Evolutionary conservation across 2,113 vertebrate species (phyloP), one percentile per base, ranked within the genome.

Genomic region (Gambusia affinis): DNA sequence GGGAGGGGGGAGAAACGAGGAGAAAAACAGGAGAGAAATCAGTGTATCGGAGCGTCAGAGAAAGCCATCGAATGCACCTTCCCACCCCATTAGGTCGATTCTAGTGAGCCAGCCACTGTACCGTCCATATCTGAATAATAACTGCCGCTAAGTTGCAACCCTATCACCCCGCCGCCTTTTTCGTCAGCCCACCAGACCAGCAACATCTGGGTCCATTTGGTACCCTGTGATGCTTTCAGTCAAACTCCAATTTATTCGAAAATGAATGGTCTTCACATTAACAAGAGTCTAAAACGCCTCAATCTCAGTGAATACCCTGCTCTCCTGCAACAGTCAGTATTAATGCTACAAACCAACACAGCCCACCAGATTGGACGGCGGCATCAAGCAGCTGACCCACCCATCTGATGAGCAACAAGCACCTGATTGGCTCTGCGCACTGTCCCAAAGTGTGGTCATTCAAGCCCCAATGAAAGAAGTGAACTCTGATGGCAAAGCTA

Each of bases 41-140:
- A 93, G 91, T 71, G 87, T 91, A 94, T 88, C 85, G 73, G 80
- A 91, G 92, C 91, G 82, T 92, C 89, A 28, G 81, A 86, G 85
- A 88, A 83, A 90, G 86, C 89, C 90, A 92, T 94, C 79, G 88
- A 91, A 86, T 89, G 89, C 87, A 72, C 86, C 89, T 93, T 94
- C 88, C 91, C 93, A 93, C 90, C 89, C 92, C 94, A 94, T 94
- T 94, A 94, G 90, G 87, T 91, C 86, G 86, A 88, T 89, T 89
- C 86, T 84, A 85, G 81, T 64, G 74, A 67, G 76, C 75, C 76
- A 77, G 76, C 85, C 82, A 79, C 85, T 79, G 80, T 73, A 87
- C 75, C 73, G 73, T 85, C 87, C 85, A 82, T 72, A 85, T 92
- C 89, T 91, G 93, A 92, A 94, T 93, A 92, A 93, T 93, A 92